Evolutionary conservation across 2,888 invertebrate genomes (phyloP).

Genomic region (Phyto melanocephala): DNA sequence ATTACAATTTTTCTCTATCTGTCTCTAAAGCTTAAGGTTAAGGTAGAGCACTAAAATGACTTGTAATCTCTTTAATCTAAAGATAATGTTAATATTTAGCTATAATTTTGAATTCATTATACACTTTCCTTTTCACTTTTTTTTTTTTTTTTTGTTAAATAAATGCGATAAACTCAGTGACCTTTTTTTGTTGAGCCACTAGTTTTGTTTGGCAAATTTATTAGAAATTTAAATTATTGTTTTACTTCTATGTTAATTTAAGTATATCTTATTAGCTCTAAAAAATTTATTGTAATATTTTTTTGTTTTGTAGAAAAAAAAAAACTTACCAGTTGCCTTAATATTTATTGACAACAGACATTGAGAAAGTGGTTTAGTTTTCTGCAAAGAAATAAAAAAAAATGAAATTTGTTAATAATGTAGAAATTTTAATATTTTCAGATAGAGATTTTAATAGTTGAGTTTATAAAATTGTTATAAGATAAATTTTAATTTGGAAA

Average conservation of each 20-base stretch:
- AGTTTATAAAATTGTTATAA: background rate
- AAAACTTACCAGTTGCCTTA: conserved; percentile 22
- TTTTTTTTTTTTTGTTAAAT: background rate
- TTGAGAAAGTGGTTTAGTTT: conserved; percentile 44
- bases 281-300: conserved; percentile 21
- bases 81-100: conserved; percentile 45
- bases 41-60: too few relatives aligned
- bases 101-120: background rate
- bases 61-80: background rate
- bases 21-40: background rate
- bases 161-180: conserved; percentile 35
- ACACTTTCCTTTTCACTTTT: background rate
- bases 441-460: background rate
- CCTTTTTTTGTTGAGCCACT: conserved; percentile 36
- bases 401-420: conserved; percentile 14
- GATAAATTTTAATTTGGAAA: background rate
- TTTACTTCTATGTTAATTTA: conserved; percentile 9
- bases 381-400: conserved; percentile 40
- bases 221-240: background rate
- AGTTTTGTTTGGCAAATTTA: background rate
- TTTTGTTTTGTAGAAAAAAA: too few relatives aligned
- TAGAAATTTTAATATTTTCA: too few relatives aligned
- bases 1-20: too few relatives aligned
- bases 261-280: background rate
- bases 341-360: background rate